These are phyloP conservation scores for Suillia variegata DNA, from an alignment of 2,888 invertebrate genomes.

Conservation along the genomic window DNA sequence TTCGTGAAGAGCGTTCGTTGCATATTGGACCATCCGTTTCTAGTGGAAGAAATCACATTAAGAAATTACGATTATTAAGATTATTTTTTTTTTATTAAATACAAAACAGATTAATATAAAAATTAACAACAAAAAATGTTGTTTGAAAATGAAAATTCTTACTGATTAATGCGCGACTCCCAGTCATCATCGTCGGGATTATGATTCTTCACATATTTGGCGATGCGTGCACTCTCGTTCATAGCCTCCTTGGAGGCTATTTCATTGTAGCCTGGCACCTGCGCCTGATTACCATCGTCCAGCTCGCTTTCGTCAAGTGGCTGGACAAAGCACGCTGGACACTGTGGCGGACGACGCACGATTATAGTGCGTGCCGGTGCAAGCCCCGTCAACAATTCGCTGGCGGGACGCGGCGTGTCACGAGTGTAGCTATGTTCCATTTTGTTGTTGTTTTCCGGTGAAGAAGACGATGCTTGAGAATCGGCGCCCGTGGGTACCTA, in stretches of 20 bases:
- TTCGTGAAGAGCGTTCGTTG: constrained; percentile 72
- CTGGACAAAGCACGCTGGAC: constrained; percentile 58
- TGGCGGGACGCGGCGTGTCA: constrained; percentile 62
- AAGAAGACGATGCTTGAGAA: not conserved
- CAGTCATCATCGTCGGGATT: constrained; percentile 67
- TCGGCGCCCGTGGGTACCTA: too few relatives aligned
- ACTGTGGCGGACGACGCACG: constrained; percentile 57
- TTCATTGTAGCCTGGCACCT: constrained; percentile 66
- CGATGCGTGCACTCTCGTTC: constrained; percentile 73
- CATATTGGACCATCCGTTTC: constrained; percentile 67
- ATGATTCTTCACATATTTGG: constrained; percentile 66
- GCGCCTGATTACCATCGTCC: constrained; percentile 57
- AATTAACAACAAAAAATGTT: not conserved
- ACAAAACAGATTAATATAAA: too few relatives aligned
- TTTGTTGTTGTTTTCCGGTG: not conserved
- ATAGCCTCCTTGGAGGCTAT: constrained; percentile 68
- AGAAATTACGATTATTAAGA: too few relatives aligned
- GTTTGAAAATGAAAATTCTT: constrained; percentile 34
- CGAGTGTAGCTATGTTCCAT: constrained; percentile 78
- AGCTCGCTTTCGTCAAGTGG: constrained; percentile 62
- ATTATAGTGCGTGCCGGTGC: constrained; percentile 53
- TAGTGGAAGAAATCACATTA: constrained; percentile 50
- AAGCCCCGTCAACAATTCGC: constrained; percentile 53
- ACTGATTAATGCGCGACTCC: constrained; percentile 73
- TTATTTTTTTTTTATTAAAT: not conserved